Percentiles rank a stretch among this genome's conserved stretches.
These are phyloP conservation scores for Ptychoptera albimana DNA, from an alignment of 2,888 invertebrate species.

Conservation along the genomic window DNA sequence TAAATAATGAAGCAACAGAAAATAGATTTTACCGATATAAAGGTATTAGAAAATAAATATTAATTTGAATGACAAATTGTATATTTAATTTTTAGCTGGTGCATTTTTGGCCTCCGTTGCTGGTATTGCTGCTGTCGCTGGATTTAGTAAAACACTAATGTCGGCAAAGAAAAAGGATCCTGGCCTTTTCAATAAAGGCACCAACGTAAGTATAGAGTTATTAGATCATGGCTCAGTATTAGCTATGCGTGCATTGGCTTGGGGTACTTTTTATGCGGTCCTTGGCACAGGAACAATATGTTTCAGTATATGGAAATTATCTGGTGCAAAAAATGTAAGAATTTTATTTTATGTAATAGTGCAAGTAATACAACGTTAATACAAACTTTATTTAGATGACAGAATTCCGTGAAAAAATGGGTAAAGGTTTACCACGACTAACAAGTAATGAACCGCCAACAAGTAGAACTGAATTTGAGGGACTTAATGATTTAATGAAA, in stretches of 20 bases:
- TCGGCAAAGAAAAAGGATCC: conserved; percentile 67
- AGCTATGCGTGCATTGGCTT: conserved; percentile 70
- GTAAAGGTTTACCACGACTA: conserved; percentile 55
- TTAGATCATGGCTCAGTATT: conserved; percentile 63
- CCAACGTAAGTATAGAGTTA: conserved; percentile 42
- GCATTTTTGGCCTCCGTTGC: conserved; percentile 26
- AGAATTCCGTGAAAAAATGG: conserved; percentile 72
- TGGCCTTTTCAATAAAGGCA: conserved; percentile 57
- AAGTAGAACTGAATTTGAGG: conserved; percentile 75
- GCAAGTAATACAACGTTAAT: neutral
- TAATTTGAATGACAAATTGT: neutral
- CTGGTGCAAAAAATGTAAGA: conserved; percentile 69
- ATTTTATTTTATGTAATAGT: conserved; percentile 2
- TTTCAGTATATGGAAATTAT: conserved; percentile 74
- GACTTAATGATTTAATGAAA: conserved; percentile 66
- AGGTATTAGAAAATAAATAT: neutral
- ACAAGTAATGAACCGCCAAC: conserved; percentile 62
- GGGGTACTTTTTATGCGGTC: conserved; percentile 79
- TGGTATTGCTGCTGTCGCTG: conserved; percentile 62
- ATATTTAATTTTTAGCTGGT: conserved; percentile 17
- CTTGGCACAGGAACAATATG: conserved; percentile 67
- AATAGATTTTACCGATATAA: neutral
- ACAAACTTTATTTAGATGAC: conserved; percentile 40
- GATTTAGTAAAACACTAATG: conserved; percentile 65
- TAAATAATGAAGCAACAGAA: neutral